Evolutionary conservation across 2,888 invertebrate genomes (phyloP).

Genomic region (Ormyrus thymus): DNA sequence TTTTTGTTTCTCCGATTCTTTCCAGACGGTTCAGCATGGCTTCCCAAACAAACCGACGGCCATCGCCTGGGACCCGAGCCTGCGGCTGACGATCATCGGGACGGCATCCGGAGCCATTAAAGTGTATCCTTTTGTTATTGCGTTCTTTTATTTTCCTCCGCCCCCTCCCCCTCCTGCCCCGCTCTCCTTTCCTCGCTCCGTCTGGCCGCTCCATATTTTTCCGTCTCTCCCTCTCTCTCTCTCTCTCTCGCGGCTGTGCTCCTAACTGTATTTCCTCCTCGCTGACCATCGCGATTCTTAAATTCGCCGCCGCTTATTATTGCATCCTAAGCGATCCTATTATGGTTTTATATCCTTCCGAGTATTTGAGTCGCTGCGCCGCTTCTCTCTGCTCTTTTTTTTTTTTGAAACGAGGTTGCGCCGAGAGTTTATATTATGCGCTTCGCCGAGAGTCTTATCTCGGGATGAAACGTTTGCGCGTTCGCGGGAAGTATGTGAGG

Average conservation of each 20-base stretch:
- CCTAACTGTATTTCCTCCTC: slow-evolving; percentile 48
- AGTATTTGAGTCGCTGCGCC: not conserved
- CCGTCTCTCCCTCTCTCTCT: not conserved
- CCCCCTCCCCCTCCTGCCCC: slow-evolving; percentile 24
- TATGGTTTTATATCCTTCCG: slow-evolving; percentile 32
- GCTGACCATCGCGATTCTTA: slow-evolving; percentile 44
- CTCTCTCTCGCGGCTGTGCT: not conserved
- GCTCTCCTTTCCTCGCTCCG: slow-evolving; percentile 44
- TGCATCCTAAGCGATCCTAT: slow-evolving; percentile 5
- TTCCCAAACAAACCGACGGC: slow-evolving; percentile 98
- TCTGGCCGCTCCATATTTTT: slow-evolving; percentile 7
- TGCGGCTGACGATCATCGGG: slow-evolving; percentile 92
- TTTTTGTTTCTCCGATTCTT: slow-evolving; percentile 46
- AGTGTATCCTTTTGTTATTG: slow-evolving; percentile 78
- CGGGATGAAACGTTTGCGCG: too few species aligned
- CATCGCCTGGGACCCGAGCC: slow-evolving; percentile 92
- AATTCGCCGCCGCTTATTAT: slow-evolving; percentile 35
- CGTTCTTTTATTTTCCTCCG: slow-evolving; percentile 68
- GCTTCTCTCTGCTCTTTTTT: not conserved
- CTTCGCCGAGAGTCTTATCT: not conserved
- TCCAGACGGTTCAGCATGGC: slow-evolving; percentile 96
- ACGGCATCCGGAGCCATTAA: slow-evolving; percentile 95
- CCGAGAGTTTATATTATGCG: not conserved
- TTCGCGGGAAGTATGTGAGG: not conserved
- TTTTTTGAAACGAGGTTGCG: not conserved